These are phyloP conservation scores for Clusia tigrina DNA, from an alignment of 2,888 invertebrate genomes.

Conservation along the genomic window DNA sequence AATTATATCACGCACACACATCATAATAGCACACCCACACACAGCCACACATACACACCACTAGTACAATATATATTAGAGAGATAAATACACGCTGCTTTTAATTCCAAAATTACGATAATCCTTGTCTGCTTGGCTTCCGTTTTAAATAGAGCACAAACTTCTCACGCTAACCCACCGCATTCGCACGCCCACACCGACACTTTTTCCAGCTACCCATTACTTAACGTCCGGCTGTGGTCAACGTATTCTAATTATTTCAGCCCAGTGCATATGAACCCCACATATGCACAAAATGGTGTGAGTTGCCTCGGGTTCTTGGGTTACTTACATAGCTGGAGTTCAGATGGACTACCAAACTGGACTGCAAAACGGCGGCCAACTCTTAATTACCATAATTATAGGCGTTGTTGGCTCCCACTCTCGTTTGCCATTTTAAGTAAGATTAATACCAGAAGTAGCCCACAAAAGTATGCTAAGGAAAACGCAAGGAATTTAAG, in stretches of 20 bases:
- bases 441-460: background rate
- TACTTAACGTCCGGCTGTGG: no score
- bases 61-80: no score
- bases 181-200: background rate
- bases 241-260: no score
- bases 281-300: no score
- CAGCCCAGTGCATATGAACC: no score
- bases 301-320: no score
- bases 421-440: background rate
- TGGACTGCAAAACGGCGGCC: background rate
- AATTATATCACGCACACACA: no score
- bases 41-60: background rate
- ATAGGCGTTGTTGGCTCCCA: slow-evolving; percentile 2
- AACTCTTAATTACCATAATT: slow-evolving; percentile 5
- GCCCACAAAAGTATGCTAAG: background rate
- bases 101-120: background rate
- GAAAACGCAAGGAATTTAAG: no score
- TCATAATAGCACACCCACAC: no score
- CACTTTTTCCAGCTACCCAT: background rate
- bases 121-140: background rate
- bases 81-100: background rate
- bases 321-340: no score
- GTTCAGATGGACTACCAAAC: background rate
- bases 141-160: background rate
- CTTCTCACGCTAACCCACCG: background rate